Base-by-base conservation (phyloP, 2,797 vertebrate genomes). In the Coilia nasus region DNA sequence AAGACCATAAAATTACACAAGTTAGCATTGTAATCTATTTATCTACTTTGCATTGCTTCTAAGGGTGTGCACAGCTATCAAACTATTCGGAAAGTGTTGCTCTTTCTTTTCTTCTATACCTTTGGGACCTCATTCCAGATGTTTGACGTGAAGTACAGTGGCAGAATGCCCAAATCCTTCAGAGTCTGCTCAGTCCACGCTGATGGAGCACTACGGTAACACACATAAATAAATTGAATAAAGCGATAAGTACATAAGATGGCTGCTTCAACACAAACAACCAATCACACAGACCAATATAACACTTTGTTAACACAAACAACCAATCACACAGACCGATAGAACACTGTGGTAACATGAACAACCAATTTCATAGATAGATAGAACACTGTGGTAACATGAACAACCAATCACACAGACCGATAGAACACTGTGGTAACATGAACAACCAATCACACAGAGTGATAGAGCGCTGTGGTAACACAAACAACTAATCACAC, bases 141-240 rank as follows among this genome's bases (percentile, higher is more conserved):
- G 31, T 6, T 62, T 9, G 86, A 83, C 5, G 85, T 86, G 83
- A 96, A 15, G 83, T 93, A 94, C 46, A 95, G 87, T 0, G 94
- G 90, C n/a, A 96, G 83, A 31, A 86, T 88, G 0, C 21, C 91
- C 0, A 96, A 90, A 83, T 86, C 75, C 11, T 6, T 2, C 87
- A 96, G 91, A 14, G 94, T 96, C 71, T 88, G 19, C 10, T 0
- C 0, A 3, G 80, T 84, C 95, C 95, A 96, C 0, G 83, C 86
- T 6, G 89, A 86, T 60, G 91, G 28, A 47, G 62, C 11, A 54
- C 95, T 96, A 85, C 44, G 35, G 35, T 44, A 78, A 4, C 71
- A 9, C 3, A 41, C 19, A 41, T 31, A 71, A 15, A 31, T 12
- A 71, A 71, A 54, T 3, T 54, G 14, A 54, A 54, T 54, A 7